Conservation (phyloP, 1,140 invertebrate genomes). For the Trinorchestia longiramus region DNA sequence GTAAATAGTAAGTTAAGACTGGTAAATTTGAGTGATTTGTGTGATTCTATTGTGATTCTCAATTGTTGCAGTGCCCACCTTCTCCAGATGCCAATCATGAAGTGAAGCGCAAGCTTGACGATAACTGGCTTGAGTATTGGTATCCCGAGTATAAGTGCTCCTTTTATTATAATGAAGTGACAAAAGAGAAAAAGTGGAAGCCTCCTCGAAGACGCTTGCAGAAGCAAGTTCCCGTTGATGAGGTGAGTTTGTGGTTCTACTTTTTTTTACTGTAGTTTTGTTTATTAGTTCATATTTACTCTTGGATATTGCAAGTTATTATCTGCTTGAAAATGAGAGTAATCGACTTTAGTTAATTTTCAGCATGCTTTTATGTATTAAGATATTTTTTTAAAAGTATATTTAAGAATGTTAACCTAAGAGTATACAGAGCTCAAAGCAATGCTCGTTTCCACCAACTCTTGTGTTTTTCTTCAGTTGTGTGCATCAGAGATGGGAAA, state of each 20-base stretch:
- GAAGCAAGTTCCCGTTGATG: not conserved
- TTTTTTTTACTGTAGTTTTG: not conserved
- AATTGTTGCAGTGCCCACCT: constrained; percentile 32
- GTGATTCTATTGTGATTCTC: not conserved
- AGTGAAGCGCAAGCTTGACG: not conserved
- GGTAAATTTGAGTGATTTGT: not conserved
- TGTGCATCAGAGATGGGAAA: too few species aligned
- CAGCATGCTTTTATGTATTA: too few species aligned
- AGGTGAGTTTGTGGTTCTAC: not conserved
- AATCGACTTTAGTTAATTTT: too few species aligned
- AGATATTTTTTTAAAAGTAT: too few species aligned
- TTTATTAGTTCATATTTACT: not conserved
- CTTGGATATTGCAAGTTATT: not conserved
- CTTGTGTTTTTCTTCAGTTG: too few species aligned
- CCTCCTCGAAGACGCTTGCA: not conserved
- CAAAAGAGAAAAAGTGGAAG: constrained; percentile 14
- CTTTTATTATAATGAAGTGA: constrained; percentile 5
- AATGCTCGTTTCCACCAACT: too few species aligned
- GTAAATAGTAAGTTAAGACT: not conserved
- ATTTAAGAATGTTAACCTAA: too few species aligned
- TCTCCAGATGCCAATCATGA: not conserved
- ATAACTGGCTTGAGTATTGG: constrained; percentile 39
- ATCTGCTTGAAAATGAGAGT: not conserved
- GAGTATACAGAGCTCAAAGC: too few species aligned
- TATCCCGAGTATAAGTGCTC: constrained; percentile 20